These are phyloP conservation scores for Drosophila carrolli DNA, from an alignment of 1,140 invertebrate species.

Conservation along the genomic window DNA sequence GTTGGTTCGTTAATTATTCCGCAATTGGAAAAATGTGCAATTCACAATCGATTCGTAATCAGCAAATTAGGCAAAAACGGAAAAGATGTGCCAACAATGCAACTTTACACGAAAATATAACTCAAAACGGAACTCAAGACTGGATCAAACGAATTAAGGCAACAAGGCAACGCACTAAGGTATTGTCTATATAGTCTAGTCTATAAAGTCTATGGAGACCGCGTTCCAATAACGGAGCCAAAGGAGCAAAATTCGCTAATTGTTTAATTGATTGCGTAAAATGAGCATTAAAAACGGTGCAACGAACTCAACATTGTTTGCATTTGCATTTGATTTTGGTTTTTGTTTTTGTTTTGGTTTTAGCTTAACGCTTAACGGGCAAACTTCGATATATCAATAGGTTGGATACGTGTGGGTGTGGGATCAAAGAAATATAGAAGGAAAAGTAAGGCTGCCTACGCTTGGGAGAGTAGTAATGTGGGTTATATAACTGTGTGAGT, in stretches of 20 bases:
- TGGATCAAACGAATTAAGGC: constrained; percentile 43
- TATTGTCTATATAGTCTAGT: constrained; percentile 47
- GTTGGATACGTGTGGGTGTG: constrained; percentile 16
- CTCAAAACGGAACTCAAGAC: constrained; percentile 42
- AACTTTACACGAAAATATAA: constrained; percentile 42
- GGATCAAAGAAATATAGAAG: constrained; percentile 29
- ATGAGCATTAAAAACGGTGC: constrained; percentile 54
- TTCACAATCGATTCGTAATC: constrained; percentile 46
- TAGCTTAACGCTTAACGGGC: constrained; percentile 34
- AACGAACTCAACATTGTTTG: constrained; percentile 50
- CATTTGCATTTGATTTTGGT: constrained; percentile 37
- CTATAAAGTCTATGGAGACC: constrained; percentile 38
- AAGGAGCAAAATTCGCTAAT: constrained; percentile 37
- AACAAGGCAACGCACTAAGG: constrained; percentile 53
- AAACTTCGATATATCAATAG: constrained; percentile 32
- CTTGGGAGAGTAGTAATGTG: constrained; percentile 22
- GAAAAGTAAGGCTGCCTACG: constrained; percentile 32
- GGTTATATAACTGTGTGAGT: constrained; percentile 28
- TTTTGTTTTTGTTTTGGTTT: constrained; percentile 13
- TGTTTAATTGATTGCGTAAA: constrained; percentile 52
- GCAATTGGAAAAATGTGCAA: constrained; percentile 44
- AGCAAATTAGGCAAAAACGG: constrained; percentile 50
- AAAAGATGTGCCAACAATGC: constrained; percentile 59
- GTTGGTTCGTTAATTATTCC: constrained; percentile 32
- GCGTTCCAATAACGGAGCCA: constrained; percentile 22